phyloP scores from a whole-genome alignment of 35 echinoderm and acorn worm species.

The Hemicentrotus pulcherrimus region DNA sequence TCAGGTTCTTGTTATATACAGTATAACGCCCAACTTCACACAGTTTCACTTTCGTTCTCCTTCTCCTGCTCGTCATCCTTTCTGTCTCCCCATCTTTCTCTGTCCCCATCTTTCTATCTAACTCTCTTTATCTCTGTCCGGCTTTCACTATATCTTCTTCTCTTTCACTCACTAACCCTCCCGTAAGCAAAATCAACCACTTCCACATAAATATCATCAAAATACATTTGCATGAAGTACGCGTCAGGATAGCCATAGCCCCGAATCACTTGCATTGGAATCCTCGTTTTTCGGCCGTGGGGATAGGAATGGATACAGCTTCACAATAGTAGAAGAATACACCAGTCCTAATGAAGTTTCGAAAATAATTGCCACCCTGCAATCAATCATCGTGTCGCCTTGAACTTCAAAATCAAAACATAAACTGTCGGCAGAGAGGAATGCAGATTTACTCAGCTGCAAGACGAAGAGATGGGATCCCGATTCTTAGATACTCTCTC shows the following conservation, averaged over 20 bases:
- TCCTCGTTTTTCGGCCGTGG: not conserved
- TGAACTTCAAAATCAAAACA: slow-evolving; percentile 43
- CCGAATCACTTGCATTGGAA: not conserved
- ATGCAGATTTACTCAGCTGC: not conserved
- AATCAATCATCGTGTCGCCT: slow-evolving; percentile 21
- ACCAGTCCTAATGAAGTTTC: not conserved
- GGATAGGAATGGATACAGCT: not conserved
- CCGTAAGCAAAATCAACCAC: no score
- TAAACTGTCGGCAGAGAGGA: slow-evolving; percentile 1
- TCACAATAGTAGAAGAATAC: not conserved
- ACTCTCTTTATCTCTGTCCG: no score
- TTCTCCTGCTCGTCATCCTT: no score
- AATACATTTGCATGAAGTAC: not conserved
- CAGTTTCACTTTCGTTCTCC: no score
- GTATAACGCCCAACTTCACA: no score
- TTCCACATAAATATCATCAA: no score
- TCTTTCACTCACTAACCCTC: no score
- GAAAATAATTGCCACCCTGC: slow-evolving; percentile 15
- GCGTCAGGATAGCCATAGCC: not conserved
- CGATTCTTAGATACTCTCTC: not conserved
- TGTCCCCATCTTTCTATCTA: no score
- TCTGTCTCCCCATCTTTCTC: no score
- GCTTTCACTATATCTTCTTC: no score
- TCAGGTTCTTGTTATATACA: no score
- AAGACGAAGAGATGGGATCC: not conserved